Evolutionary conservation across 2,113 vertebrate genomes (phyloP), one percentile per base, ranked within the genome.

Genomic region (Salvelinus fontinalis): DNA sequence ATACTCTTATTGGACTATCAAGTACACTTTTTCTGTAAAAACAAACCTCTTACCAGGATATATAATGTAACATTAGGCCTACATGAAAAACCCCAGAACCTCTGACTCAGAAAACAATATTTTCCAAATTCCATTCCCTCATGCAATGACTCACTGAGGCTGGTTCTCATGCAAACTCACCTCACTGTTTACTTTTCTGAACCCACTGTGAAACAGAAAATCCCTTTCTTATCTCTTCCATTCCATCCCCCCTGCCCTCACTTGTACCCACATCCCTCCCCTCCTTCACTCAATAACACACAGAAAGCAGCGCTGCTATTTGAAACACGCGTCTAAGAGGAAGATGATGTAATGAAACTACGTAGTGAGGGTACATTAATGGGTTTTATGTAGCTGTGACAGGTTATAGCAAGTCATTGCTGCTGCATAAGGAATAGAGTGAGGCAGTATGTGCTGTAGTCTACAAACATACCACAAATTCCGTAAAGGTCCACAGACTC

Each of bases 141-240:
- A 65, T 76, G 79, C 65, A 27, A 54, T 26, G 68, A 71, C 54
- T 51, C 13, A 24, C 31, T 76, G 71, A 73, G 29, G 26, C 79
- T 70, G 71, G 73, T 77, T 82, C 82, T 77, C 18, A 71, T 77
- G 76, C 81, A 80, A 51, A 85, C 81, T 60, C 75, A 74, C 73
- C 75, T 80, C 39, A 0, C 31, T 74, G 82, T 90, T 90, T 64
- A 87, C 78, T 62, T 87, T 86, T 73, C 84, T 83, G 75, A 22
- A 67, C 68, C 75, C 24, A 73, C 54, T 51, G 65, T 48, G 57
- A 86, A 71, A 83, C 85, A 79, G 84, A 86, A 91, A 84, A 78
- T 65, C 60, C 69, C 76, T 79, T 71, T 65, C 79, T 83, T 80
- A 84, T 87, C 81, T 78, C 49, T 57, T 79, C 27, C 60, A 29